phyloP scores from a whole-genome alignment of 92 coral and sea anemone species.

The Parazoanthus darwini region DNA sequence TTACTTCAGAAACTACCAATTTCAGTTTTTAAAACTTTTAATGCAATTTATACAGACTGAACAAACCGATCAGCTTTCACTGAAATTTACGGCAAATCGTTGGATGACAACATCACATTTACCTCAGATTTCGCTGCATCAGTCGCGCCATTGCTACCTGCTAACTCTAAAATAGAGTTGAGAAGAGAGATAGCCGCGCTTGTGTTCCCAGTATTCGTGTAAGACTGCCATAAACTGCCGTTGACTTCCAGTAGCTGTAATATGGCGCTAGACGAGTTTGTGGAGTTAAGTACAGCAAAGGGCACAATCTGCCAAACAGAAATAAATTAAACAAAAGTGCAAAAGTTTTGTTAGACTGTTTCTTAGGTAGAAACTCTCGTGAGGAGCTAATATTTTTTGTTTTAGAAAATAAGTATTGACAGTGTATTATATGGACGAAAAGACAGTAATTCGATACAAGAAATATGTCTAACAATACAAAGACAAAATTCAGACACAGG shows the following conservation, averaged over 20 bases:
- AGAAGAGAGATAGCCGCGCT: background rate
- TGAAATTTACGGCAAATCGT: background rate
- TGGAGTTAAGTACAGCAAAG: background rate
- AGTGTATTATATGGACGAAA: no score
- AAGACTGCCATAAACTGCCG: conserved; percentile 1
- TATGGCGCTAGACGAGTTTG: background rate
- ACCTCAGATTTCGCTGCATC: background rate
- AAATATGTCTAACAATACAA: no score
- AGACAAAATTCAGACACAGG: no score
- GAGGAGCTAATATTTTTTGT: background rate
- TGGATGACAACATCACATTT: background rate
- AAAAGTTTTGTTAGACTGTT: no score
- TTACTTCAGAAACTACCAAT: background rate
- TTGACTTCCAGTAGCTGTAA: background rate
- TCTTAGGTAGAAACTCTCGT: background rate
- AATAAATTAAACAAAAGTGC: background rate
- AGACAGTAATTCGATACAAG: no score
- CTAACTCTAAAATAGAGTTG: background rate
- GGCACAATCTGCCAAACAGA: background rate
- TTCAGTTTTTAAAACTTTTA: no score
- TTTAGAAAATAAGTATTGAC: background rate
- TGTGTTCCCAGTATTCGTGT: background rate
- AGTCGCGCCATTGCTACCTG: background rate
- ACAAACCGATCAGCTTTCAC: background rate
- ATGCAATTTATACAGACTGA: background rate